phyloP scores from a whole-genome alignment of 2,888 invertebrate species.

The Leucoma salicis region DNA sequence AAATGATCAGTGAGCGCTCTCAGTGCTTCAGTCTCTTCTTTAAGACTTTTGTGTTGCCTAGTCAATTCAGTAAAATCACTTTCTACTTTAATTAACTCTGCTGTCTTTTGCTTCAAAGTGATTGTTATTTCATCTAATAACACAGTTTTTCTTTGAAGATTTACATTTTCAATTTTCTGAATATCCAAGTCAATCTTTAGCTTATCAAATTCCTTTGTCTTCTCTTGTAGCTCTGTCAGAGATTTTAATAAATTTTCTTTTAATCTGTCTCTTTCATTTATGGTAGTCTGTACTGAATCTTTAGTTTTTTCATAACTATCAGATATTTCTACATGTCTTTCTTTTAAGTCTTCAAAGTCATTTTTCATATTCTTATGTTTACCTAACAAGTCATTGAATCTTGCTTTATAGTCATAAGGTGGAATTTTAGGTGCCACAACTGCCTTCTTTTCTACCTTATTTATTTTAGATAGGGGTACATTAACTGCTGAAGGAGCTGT shows the following conservation, averaged over 20 bases:
- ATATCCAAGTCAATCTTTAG: slow-evolving; percentile 69
- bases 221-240: slow-evolving; percentile 61
- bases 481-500: slow-evolving; percentile 52
- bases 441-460: slow-evolving; percentile 66
- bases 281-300: slow-evolving; percentile 54
- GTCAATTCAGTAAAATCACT: slow-evolving; percentile 58
- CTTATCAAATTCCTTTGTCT: slow-evolving; percentile 55
- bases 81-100: slow-evolving; percentile 62
- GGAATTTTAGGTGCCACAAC: slow-evolving; percentile 79
- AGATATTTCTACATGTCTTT: slow-evolving; percentile 75
- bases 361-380: slow-evolving; percentile 81
- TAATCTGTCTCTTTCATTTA: slow-evolving; percentile 57
- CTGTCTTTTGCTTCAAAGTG: slow-evolving; percentile 63
- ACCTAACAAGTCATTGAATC: slow-evolving; percentile 82
- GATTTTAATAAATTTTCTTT: slow-evolving; percentile 62
- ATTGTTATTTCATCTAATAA: slow-evolving; percentile 66
- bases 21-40: slow-evolving; percentile 69
- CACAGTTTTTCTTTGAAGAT: slow-evolving; percentile 63
- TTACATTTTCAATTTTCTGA: slow-evolving; percentile 68
- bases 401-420: slow-evolving; percentile 85
- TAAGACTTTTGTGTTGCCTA: slow-evolving; percentile 62
- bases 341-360: slow-evolving; percentile 75
- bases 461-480: slow-evolving; percentile 49
- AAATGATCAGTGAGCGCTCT: slow-evolving; percentile 65
- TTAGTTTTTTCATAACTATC: slow-evolving; percentile 77